Conservation (phyloP, 37 sponge, comb jelly and placozoan species). For the Diacarnus erythraeanus region DNA sequence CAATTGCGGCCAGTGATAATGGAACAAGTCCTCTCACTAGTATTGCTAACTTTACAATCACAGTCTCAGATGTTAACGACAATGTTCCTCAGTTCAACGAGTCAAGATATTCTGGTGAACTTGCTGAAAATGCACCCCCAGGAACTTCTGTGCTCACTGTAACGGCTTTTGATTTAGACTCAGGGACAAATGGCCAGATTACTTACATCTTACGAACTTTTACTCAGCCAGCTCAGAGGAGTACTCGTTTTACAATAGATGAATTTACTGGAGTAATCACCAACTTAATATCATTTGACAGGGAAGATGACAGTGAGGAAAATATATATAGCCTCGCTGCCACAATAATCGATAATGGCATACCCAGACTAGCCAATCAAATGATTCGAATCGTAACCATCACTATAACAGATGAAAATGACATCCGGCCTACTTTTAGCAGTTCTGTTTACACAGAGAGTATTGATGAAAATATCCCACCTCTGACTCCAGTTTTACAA, state of each 20-base stretch:
- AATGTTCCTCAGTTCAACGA: slow-evolving; percentile 42
- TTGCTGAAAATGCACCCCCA: slow-evolving; percentile 20
- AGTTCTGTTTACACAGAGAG: background rate
- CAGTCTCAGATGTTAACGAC: slow-evolving; percentile 62
- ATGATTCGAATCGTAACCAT: slow-evolving; percentile 21
- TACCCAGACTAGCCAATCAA: background rate
- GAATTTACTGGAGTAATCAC: slow-evolving; percentile 31
- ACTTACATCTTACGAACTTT: background rate
- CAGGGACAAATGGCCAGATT: slow-evolving; percentile 24
- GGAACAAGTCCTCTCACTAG: slow-evolving; percentile 7
- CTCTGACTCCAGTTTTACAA: slow-evolving; percentile 7
- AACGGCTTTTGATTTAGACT: slow-evolving; percentile 32
- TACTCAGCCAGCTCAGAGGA: background rate
- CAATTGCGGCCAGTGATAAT: slow-evolving; percentile 24
- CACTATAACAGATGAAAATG: slow-evolving; percentile 50
- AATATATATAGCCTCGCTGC: background rate
- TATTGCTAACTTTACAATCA: slow-evolving; percentile 13
- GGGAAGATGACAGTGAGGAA: slow-evolving; percentile 15
- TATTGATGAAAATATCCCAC: slow-evolving; percentile 53
- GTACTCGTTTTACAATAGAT: slow-evolving; percentile 18
- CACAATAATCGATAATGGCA: background rate
- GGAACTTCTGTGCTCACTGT: slow-evolving; percentile 18
- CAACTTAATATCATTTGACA: slow-evolving; percentile 24
- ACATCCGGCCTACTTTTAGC: slow-evolving; percentile 55
- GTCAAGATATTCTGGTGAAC: background rate